Evolutionary conservation across 2,888 invertebrate species (phyloP), one percentile per base, ranked within the genome.

Genomic region (Belgica antarctica): DNA sequence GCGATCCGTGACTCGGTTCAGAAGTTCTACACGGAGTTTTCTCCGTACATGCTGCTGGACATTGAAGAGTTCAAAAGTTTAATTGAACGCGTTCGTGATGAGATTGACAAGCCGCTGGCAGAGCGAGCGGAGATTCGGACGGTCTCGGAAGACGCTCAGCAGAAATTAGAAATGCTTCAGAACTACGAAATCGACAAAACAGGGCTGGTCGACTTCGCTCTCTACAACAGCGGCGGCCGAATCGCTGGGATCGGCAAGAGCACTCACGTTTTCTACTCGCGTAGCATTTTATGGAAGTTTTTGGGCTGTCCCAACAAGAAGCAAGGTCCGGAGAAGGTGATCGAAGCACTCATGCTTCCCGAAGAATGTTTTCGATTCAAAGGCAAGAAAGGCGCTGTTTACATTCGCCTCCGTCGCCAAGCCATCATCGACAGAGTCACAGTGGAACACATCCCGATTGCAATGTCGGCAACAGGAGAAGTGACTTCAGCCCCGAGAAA

Each of bases 271-370:
- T 4, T 52, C 12, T 52, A 52, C 41, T 41, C 41, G 41, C 41
- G 41, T 41, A 15, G 15, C n/a, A 31, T 31, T 41, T 41, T 52
- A 17, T 52, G 52, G 52, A 52, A 52, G 41, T 2, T 41, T 41
- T 41, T 5, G 2, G 52, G 52, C 5, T 52, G 52, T 22, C 52
- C 52, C 15, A 5, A n/a, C 12, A 5, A 41, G 15, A 41, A n/a
- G 41, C 10, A 41, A 12, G 15, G 41, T n/a, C n/a, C n/a, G 41
- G 15, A 10, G 2, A 2, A 41, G n/a, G 15, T 41, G 41, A 41
- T 41, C 41, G 8, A 41, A n/a, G n/a, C 41, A 2, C 3, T 15
- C 2, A 41, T 41, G 41, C 41, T n/a, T 4, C 41, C 41, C 41
- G 10, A 41, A n/a, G 3, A 5, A 41, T 5, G 15, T 10, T 10